Conservation (phyloP, 2,888 invertebrate species). For the Gari tellinella region DNA sequence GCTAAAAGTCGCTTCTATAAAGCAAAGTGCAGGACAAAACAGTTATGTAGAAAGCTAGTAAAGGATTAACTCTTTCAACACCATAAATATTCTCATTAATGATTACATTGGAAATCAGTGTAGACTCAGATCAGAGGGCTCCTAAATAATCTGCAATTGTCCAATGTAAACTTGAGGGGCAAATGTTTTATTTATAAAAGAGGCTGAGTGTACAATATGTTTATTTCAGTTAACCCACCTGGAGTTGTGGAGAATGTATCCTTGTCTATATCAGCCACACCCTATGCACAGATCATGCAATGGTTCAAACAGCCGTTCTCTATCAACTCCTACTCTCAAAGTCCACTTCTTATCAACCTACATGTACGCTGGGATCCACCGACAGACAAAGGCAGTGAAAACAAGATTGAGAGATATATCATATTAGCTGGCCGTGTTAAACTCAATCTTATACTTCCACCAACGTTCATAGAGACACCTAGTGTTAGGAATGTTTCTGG, state of each 20-base stretch:
- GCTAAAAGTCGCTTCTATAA: no score
- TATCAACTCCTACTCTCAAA: slow-evolving; percentile 17
- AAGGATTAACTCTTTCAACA: no score
- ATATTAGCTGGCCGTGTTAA: slow-evolving; percentile 68
- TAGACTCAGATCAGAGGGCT: no score
- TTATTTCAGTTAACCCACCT: slow-evolving; percentile 64
- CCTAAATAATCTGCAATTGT: no score
- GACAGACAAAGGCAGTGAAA: slow-evolving; percentile 64
- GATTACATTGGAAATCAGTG: no score
- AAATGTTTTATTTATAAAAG: no score
- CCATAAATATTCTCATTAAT: no score
- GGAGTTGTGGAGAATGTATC: slow-evolving; percentile 67
- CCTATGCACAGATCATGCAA: slow-evolving; percentile 35
- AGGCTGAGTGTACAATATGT: no score
- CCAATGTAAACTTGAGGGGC: no score
- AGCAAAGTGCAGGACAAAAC: no score
- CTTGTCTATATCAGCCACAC: slow-evolving; percentile 44
- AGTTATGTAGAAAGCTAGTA: no score
- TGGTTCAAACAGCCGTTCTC: slow-evolving; percentile 14
- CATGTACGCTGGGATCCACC: slow-evolving; percentile 72
- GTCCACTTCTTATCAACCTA: slow-evolving; percentile 49
- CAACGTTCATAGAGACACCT: slow-evolving; percentile 45
- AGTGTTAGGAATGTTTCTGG: slow-evolving; percentile 36
- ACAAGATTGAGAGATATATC: slow-evolving; percentile 64
- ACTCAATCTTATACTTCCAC: slow-evolving; percentile 36